Base-by-base conservation (phyloP, 1,140 invertebrate species). In the Drosophila micromelanica region DNA sequence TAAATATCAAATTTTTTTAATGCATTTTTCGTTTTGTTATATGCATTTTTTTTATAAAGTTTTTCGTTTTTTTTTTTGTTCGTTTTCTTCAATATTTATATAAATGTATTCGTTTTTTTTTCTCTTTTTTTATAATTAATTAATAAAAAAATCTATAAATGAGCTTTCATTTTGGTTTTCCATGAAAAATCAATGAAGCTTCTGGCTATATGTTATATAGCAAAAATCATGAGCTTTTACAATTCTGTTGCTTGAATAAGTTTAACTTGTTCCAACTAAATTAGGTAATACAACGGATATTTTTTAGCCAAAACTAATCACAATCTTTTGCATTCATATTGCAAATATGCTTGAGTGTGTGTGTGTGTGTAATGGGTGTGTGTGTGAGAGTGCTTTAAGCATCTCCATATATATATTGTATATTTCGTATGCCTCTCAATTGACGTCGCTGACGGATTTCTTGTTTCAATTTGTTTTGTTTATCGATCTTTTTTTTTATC, bases 151-250 rank as follows among this genome's bases (percentile, higher is more conserved):
- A 62, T 62, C 51, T 63, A 57, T 56, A 69, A 45, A 54, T 46
- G 45, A 63, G 82, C 82, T 67, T 87, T 68, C 69, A 77, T 73
- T 46, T 84, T 77, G 84, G 65, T 89, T 87, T 87, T 87, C 61
- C 61, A 73, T 68, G 72, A 84, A 87, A 87, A 87, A 80, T 73
- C 76, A 87, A 89, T 89, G 82, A 87, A 87, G 82, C 82, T 71
- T 54, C 65, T 51, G 60, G 63, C 74, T 81, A 73, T 63, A 42
- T 37, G 15, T 2, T 23, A 35, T 49, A 37, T 62, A 65, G 69
- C 62, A 67, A 71, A 76, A 73, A 74, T 61, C 43, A 59, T 71
- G 62, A 68, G 73, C 72, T 68, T 57, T 78, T 63, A 30, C 27
- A 17, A 42, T 51, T 64, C 32, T 67, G 35, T 48, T 70, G 51